phyloP scores from a whole-genome alignment of 1,140 invertebrate species.

The Apis cerana region DNA sequence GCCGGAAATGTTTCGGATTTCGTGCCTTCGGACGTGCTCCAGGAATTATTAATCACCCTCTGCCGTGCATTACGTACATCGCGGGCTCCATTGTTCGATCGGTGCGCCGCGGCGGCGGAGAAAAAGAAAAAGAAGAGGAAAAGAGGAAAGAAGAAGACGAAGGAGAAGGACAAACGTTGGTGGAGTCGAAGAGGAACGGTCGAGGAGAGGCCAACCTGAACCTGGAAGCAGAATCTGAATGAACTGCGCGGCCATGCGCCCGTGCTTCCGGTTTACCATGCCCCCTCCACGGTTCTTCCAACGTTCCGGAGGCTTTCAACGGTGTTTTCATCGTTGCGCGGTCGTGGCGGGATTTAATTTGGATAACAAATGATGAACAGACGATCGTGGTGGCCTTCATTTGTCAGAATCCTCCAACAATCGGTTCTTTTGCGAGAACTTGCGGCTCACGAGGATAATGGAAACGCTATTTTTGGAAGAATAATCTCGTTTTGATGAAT shows the following conservation, averaged over 20 bases:
- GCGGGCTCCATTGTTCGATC: constrained; percentile 59
- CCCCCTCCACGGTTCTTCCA: constrained; percentile 3
- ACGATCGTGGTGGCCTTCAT: not conserved
- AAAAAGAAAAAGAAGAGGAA: not conserved
- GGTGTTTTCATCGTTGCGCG: not conserved
- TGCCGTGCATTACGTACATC: constrained; percentile 58
- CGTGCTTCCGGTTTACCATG: constrained; percentile 66
- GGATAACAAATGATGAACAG: constrained; percentile 10
- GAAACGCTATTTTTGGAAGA: not conserved
- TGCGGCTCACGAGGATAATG: not conserved
- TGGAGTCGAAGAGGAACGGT: not conserved
- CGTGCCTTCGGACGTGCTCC: constrained; percentile 43
- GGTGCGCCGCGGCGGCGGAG: not conserved
- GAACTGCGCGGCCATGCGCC: constrained; percentile 64
- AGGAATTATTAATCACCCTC: constrained; percentile 64
- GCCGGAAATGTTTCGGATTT: constrained; percentile 62
- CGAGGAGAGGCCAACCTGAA: constrained; percentile 30
- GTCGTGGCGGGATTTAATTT: constrained; percentile 1
- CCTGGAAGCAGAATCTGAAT: constrained; percentile 61
- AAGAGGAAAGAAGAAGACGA: not conserved
- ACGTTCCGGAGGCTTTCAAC: constrained; percentile 5
- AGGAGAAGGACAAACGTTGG: not conserved
- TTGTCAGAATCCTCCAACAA: not conserved
- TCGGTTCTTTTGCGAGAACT: not conserved
- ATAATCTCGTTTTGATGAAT: not conserved